A percentile compares a stretch with the other conserved stretches of the same genome.
Conservation (phyloP, 2,113 vertebrate species). For the Zeus faber region DNA sequence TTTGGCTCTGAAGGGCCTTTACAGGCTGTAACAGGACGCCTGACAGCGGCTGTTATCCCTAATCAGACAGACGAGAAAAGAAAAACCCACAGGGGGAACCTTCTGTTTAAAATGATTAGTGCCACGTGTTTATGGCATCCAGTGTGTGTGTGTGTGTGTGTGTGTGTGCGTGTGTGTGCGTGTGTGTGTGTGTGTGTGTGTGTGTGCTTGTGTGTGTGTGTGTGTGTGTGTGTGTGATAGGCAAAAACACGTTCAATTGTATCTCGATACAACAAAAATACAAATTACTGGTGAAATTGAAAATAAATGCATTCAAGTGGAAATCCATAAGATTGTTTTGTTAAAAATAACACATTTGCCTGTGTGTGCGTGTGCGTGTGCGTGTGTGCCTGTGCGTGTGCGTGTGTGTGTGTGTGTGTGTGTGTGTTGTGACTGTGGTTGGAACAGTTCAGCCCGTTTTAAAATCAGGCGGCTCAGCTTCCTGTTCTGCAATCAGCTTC, state of each 20-base stretch:
- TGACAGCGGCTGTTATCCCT: too few relatives aligned
- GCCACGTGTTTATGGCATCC: neutral
- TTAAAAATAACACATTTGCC: neutral
- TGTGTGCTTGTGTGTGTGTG: neutral
- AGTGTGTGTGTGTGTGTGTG: conserved; percentile 1
- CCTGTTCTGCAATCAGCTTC: conserved; percentile 35
- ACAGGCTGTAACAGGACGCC: too few relatives aligned
- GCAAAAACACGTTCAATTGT: too few relatives aligned
- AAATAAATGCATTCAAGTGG: neutral
- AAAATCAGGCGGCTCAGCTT: too few relatives aligned
- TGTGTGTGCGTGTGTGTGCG: neutral
- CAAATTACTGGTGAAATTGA: neutral
- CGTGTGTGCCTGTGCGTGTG: too few relatives aligned
- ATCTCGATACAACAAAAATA: too few relatives aligned
- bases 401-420: too few relatives aligned
- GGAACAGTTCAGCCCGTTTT: conserved; percentile 12
- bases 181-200: neutral
- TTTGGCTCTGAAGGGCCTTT: too few relatives aligned
- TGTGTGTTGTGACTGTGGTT: neutral
- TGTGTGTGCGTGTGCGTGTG: too few relatives aligned
- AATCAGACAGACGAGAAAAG: too few relatives aligned
- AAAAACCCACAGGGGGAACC: too few relatives aligned
- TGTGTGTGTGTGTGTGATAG: neutral
- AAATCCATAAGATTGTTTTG: neutral
- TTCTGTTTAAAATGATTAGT: too few relatives aligned